Base-by-base conservation (phyloP, 1,140 invertebrate genomes). In the Drosophila subobscura region DNA sequence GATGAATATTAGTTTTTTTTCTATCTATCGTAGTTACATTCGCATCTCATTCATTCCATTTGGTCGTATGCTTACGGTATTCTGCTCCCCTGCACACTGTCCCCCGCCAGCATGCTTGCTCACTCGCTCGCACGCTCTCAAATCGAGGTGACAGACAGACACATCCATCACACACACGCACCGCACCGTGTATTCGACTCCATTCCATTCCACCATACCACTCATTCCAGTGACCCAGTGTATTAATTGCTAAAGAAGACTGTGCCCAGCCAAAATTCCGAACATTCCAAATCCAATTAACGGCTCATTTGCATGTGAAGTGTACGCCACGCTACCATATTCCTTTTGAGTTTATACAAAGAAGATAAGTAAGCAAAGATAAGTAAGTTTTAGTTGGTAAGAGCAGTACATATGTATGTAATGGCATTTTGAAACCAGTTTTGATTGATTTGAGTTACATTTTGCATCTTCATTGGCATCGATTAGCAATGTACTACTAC, bases 161-260 rank as follows among this genome's bases (percentile, higher is more conserved):
- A 33, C 10, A 37, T 12, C 33, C 10, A 37, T 33, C 29, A 8
- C 29, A 33, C 7, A 8, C 29, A 10, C 33, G 3, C 33, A 37
- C 33, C 29, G 3, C 7, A 33, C 33, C 5, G 8, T 33, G 10
- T 37, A 37, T 10, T 37, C 33, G 33, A 10, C 2, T 37, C 3
- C 7, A 54, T 40, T 49, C 51, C 51, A 70, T 46, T 46, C 23
- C 22, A 66, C 14, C 55, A 50, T 22, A 23, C 5, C 40, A 27
- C 12, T 27, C 1, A 29, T 10, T 37, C 10, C 33, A 12, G 33
- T 37, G 33, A 57, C 22, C 4, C 20, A 40, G 51, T 20, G 37
- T 65, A 25, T 55, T 56, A 29, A 68, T 68, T 68, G 41, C 65
- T 67, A 55, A 50, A 67, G 46, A 68, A 70, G 66, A 70, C 66